These are phyloP conservation scores for Petroica traversi DNA, from an alignment of 2,113 vertebrate species.

Conservation along the genomic window DNA sequence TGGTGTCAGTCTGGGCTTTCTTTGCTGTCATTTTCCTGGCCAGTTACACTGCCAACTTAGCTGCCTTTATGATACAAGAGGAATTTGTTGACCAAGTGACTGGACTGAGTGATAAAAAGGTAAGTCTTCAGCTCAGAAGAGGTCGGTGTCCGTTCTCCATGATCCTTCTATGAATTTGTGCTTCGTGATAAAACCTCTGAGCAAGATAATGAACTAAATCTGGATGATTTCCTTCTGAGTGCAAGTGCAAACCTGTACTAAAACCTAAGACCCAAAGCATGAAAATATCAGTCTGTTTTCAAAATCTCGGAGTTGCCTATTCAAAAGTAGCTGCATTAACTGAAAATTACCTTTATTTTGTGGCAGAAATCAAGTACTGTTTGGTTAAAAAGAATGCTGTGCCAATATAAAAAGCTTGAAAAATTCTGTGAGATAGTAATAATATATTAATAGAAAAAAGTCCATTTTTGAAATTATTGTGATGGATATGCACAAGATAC, in stretches of 20 bases:
- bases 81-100: conserved; percentile 99
- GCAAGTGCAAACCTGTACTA: background rate
- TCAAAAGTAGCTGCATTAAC: background rate
- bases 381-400: background rate
- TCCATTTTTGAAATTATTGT: background rate
- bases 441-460: background rate
- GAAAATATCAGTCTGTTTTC: background rate
- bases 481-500: background rate
- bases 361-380: background rate
- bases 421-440: background rate
- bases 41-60: conserved; percentile 97
- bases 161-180: background rate
- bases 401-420: background rate
- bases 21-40: conserved; percentile 98
- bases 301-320: background rate
- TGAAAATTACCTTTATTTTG: background rate
- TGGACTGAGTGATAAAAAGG: conserved; percentile 98
- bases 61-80: conserved; percentile 99
- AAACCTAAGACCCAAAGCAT: background rate
- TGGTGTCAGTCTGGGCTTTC: conserved; percentile 98
- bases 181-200: background rate
- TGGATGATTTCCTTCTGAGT: background rate
- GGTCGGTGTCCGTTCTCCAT: background rate
- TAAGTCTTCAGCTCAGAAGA: conserved; percentile 47
- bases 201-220: background rate